Conservation (phyloP, 2,797 vertebrate species). For the Sebastes variabilis region DNA sequence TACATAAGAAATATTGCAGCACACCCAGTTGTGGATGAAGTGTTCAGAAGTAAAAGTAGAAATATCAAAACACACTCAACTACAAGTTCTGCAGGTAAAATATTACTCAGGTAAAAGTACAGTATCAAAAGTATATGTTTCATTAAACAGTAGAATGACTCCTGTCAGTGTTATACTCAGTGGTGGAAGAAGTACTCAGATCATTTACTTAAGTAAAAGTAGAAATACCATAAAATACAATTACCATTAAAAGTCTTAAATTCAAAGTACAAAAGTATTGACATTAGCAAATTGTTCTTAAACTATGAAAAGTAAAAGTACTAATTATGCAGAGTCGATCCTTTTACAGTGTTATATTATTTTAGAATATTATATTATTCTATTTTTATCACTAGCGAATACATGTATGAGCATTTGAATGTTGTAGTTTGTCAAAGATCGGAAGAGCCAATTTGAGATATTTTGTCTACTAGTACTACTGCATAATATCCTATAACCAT, state of each 20-base stretch:
- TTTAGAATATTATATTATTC: no score
- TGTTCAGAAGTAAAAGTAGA: neutral
- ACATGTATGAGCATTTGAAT: no score
- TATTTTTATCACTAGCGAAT: no score
- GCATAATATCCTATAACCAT: no score
- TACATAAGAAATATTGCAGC: neutral
- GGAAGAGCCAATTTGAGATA: no score
- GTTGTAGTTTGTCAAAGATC: no score
- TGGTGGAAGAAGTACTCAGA: neutral
- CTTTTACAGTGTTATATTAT: no score
- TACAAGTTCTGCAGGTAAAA: neutral
- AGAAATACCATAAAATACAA: neutral
- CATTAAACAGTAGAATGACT: neutral
- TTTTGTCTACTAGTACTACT: no score
- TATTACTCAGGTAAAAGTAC: neutral
- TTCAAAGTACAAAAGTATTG: no score
- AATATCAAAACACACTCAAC: neutral
- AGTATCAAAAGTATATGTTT: neutral
- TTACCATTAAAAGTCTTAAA: no score
- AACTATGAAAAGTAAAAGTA: no score
- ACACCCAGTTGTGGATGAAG: neutral
- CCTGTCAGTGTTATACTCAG: neutral
- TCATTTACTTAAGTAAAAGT: neutral
- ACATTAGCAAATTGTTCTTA: no score
- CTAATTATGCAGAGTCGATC: rapidly evolving